Evolutionary conservation across 23 tunicate genomes (phyloP), one percentile per base, ranked within the genome.

Genomic region (Halocynthia roretzi): DNA sequence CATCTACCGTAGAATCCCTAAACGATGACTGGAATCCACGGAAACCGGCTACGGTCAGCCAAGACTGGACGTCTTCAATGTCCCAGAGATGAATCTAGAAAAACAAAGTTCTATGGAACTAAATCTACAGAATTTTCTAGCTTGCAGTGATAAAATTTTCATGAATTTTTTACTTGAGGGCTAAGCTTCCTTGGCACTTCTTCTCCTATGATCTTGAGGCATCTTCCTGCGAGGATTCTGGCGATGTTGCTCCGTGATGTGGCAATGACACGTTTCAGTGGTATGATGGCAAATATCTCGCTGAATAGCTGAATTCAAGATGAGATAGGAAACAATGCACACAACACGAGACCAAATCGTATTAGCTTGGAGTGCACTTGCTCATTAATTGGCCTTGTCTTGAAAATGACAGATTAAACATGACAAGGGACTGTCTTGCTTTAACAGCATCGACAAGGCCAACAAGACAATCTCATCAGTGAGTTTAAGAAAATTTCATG

Each of bases 21-120:
- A 74, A 74, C 11, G 78, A 22, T 50, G 62, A 62, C 8, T 74
- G 62, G 56, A 74, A 74, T 10, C 60, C 78, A 2, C 78, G 67
- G 66, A 74, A 74, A 52, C 78, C 78, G 9, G 78, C 78, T 11
- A 74, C 56, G 14, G 78, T 55, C 78, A 74, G 18, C 78, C 78
- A 74, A 17, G 78, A 74, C 66, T 74, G 78, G n/a, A 74, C 78
- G 56, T 74, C 78, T 74, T 74, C 78, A n/a, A 74, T 74, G 22
- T 74, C 78, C 78, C 78, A 74, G n/a, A 55, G 19, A 74, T 74
- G 78, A 74, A 74, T 74, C 78, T 74, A 44, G 56, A 50, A 71
- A 20, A 10, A 17, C 17, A 31, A 31, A 31, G 44, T 31, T 31
- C 4, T 31, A 31, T 31, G 44, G 44, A 31, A 31, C 44, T 31